Conservation (phyloP, 2,797 vertebrate species). For the Lepilemur septentrionalis region DNA sequence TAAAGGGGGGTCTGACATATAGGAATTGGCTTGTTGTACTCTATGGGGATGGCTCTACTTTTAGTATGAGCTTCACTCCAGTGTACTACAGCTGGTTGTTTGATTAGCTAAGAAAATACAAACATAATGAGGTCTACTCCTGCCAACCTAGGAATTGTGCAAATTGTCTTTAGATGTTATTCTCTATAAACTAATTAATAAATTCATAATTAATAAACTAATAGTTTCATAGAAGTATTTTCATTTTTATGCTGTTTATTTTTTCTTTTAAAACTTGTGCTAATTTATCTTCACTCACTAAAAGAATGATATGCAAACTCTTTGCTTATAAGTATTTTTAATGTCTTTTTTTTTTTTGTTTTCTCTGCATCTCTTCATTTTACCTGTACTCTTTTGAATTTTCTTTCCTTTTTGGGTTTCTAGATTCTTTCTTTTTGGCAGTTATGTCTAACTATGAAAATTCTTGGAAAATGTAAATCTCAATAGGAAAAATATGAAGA, state of each 20-base stretch:
- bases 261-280: neutral
- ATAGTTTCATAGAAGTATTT: neutral
- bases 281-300: neutral
- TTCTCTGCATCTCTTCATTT: neutral
- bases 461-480: neutral
- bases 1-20: neutral
- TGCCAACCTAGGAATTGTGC: neutral
- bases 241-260: conserved; percentile 21
- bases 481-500: neutral
- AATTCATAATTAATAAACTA: neutral
- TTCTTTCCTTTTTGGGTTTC: neutral
- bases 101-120: neutral
- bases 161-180: neutral
- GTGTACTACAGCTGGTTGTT: neutral
- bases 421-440: neutral
- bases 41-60: neutral
- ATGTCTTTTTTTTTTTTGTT: neutral
- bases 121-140: neutral
- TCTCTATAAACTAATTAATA: neutral
- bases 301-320: neutral
- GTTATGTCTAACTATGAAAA: neutral
- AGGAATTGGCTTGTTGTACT: neutral
- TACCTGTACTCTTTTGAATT: neutral
- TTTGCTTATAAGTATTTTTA: neutral
- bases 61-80: neutral